Conservation (phyloP, 2,797 vertebrate species). For the Labroides dimidiatus region DNA sequence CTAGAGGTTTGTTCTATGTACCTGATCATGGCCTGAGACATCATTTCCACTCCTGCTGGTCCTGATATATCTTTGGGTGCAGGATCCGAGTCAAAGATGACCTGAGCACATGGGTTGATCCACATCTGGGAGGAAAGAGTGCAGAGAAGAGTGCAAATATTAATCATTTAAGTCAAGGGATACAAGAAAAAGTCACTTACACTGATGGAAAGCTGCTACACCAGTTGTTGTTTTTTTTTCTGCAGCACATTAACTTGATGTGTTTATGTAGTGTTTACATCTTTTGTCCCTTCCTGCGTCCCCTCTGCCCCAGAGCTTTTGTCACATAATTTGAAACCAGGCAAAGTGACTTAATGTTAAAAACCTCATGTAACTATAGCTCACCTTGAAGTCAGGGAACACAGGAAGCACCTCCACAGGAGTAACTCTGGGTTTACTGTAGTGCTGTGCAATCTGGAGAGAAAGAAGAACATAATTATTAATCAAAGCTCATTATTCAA, state of each 20-base stretch:
- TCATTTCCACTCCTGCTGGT: conserved; percentile 91
- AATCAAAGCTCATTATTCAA: no score
- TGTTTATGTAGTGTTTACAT: no score
- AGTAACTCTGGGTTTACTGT: conserved; percentile 95
- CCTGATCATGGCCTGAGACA: conserved; percentile 99
- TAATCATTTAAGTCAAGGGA: background rate
- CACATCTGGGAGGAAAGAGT: conserved; percentile 87
- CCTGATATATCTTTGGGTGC: conserved; percentile 92
- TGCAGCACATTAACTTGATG: no score
- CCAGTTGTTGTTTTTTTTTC: no score
- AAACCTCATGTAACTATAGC: background rate
- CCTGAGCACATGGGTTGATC: conserved; percentile 98
- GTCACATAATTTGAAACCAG: no score
- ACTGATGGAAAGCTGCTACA: no score
- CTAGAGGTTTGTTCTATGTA: conserved; percentile 38
- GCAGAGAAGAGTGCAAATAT: background rate
- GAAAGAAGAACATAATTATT: background rate
- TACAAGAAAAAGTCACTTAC: background rate
- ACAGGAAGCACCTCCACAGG: conserved; percentile 93
- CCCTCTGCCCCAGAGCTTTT: no score
- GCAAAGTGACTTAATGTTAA: background rate
- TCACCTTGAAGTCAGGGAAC: conserved; percentile 96
- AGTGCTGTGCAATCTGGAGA: conserved; percentile 90
- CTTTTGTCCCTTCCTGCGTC: no score
- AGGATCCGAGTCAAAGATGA: conserved; percentile 96